phyloP scores from a whole-genome alignment of 2,113 vertebrate genomes.

The Sphaerodactylus townsendi region DNA sequence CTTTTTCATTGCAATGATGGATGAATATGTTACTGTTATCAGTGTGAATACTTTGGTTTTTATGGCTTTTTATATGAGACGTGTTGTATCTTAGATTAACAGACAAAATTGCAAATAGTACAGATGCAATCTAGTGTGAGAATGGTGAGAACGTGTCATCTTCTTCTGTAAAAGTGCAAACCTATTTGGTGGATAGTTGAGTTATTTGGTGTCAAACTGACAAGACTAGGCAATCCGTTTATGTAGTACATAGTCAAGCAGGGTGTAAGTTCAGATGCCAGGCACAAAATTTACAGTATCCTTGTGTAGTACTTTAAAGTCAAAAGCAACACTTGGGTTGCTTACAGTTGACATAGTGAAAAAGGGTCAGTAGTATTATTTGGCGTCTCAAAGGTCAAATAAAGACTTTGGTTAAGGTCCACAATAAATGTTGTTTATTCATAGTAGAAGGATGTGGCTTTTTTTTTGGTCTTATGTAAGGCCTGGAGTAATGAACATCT shows the following conservation, averaged over 20 bases:
- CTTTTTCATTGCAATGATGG: neutral
- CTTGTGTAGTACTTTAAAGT: neutral
- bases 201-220: too few species aligned
- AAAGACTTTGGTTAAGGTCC: too few species aligned
- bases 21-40: neutral
- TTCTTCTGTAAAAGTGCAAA: too few species aligned
- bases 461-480: neutral
- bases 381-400: neutral
- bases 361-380: neutral
- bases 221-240: too few species aligned
- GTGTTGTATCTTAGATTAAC: neutral
- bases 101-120: neutral
- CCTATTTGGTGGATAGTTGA: too few species aligned
- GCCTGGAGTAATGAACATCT: neutral
- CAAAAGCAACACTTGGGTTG: neutral
- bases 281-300: too few species aligned
- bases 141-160: neutral
- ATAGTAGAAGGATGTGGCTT: neutral
- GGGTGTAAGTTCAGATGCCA: too few species aligned
- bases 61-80: neutral
- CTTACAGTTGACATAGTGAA: neutral
- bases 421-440: neutral
- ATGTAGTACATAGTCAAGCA: too few species aligned
- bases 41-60: neutral
- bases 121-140: neutral